Evolutionary conservation across 2,888 invertebrate genomes (phyloP), one percentile per base, ranked within the genome.

Genomic region (Crepidodera aurea): DNA sequence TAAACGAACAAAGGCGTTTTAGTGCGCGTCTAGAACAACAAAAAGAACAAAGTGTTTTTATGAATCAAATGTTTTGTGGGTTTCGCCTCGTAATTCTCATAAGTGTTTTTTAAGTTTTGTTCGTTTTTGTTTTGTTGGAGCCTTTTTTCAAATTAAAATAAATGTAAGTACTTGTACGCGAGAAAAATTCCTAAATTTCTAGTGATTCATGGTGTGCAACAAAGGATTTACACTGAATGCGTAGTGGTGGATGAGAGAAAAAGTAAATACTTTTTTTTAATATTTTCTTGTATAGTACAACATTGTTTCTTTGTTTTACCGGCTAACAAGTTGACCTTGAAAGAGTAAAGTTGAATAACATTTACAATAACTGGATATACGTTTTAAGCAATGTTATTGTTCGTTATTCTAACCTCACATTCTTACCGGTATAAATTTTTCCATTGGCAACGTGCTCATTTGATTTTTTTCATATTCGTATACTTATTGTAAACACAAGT

Each of bases 201-300:
- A 37, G 61, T 56, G 64, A 55, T 60, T 57, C 58, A 64, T 56
- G 50, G 64, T 62, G 67, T 51, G 51, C 55, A 42, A 67, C 66
- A 66, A 55, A 63, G 67, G 64, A 67, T 67, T 60, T 15, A 55
- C 48, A 48, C 60, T 55, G 59, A 59, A 51, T 55, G 51, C 53
- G 55, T 42, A 56, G 55, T 56, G 59, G 60, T 58, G 67, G 67
- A 62, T 60, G 54, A 62, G 64, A 53, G 62, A 62, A 64, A 64
- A 67, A 67, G 67, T 67, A 67, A 64, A 60, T 67, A 67, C 16
- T 51, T 60, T 61, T 66, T 48, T 46, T 64, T 48, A 46, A 25
- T 44, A 55, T 44, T 54, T 15, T 53, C 37, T 53, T 32, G 34
- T 46, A 22, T 53, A 27, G n/a, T n/a, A n/a, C n/a, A n/a, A n/a